Evolutionary conservation across 2,113 vertebrate species (phyloP).

Genomic region (Oncorhynchus gorbuscha): DNA sequence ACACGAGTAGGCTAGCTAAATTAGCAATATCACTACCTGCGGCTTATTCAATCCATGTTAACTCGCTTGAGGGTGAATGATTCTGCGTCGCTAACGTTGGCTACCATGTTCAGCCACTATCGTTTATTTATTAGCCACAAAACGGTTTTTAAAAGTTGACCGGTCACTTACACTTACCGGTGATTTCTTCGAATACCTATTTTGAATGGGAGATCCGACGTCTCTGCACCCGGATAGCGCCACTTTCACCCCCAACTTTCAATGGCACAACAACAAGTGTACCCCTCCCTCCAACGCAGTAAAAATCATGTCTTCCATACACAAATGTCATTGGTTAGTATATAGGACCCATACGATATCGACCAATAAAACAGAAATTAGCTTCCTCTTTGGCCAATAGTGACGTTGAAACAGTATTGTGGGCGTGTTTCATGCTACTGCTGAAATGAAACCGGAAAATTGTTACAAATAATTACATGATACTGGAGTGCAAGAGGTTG

Average conservation of each 20-base stretch:
- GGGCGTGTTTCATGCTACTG: neutral
- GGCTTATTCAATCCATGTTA: constrained; percentile 56
- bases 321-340: constrained; percentile 46
- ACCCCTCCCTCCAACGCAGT: constrained; percentile 40
- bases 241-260: constrained; percentile 29
- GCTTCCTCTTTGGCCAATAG: constrained; percentile 25
- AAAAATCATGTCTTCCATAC: constrained; percentile 14
- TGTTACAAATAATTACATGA: neutral
- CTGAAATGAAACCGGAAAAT: neutral
- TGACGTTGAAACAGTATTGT: neutral
- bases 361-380: constrained; percentile 40
- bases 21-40: constrained; percentile 47
- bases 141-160: constrained; percentile 22
- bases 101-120: neutral
- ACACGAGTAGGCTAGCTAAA: constrained; percentile 9
- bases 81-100: constrained; percentile 3
- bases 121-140: neutral
- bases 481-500: neutral
- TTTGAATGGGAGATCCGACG: constrained; percentile 5
- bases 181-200: constrained; percentile 4
- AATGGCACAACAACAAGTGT: constrained; percentile 41
- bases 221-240: constrained; percentile 2
- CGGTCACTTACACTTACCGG: constrained; percentile 41
- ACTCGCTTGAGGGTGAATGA: constrained; percentile 52
- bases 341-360: constrained; percentile 35